phyloP scores from a whole-genome alignment of 1,140 invertebrate genomes.

The Linepithema humile region DNA sequence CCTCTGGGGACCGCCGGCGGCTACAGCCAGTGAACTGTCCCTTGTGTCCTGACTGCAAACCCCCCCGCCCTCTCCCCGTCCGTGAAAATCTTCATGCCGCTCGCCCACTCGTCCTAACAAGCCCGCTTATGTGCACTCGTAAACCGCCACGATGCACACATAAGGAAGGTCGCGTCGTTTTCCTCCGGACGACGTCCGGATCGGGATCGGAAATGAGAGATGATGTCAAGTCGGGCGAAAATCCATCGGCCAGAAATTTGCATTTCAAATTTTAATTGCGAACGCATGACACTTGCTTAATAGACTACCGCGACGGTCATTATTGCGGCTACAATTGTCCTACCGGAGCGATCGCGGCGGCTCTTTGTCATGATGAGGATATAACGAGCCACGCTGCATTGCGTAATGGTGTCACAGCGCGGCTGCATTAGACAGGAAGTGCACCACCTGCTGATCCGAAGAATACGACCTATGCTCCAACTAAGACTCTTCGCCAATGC shows the following conservation, averaged over 20 bases:
- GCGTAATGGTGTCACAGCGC: conserved; percentile 37
- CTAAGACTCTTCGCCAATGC: conserved; percentile 34
- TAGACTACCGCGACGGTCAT: neutral
- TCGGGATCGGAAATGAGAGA: conserved; percentile 7
- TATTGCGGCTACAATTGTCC: neutral
- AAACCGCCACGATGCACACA: conserved; percentile 46
- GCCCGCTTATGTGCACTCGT: conserved; percentile 67
- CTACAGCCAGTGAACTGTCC: conserved; percentile 69
- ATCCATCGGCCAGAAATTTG: neutral
- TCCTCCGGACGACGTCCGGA: conserved; percentile 5
- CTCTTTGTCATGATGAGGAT: conserved; percentile 28
- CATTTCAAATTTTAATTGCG: neutral
- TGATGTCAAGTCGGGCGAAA: neutral
- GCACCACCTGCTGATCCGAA: conserved; percentile 35
- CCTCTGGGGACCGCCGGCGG: conserved; percentile 70
- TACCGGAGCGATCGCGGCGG: neutral
- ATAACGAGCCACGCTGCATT: conserved; percentile 42
- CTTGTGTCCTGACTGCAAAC: conserved; percentile 62
- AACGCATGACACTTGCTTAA: neutral
- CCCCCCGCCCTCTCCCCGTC: no score
- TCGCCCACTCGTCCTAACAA: conserved; percentile 66
- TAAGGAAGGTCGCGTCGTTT: conserved; percentile 21
- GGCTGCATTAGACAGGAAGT: conserved; percentile 62
- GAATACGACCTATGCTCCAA: conserved; percentile 43
- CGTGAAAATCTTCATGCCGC: conserved; percentile 66